Conservation (phyloP, 2,797 vertebrate genomes). For the Manis javanica region DNA sequence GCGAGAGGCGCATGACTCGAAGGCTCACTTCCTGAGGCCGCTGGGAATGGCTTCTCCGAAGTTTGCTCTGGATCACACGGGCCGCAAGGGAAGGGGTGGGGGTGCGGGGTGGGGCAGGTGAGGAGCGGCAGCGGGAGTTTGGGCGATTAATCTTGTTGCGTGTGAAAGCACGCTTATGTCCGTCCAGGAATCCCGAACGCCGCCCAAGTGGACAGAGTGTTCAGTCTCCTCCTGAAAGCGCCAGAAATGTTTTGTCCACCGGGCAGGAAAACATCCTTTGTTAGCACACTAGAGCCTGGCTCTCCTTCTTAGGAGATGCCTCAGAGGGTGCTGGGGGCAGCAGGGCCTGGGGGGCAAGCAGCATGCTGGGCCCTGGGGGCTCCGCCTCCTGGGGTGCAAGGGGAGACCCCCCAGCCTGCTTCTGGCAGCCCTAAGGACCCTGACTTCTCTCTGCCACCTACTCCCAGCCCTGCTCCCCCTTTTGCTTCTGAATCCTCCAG, state of each 20-base stretch:
- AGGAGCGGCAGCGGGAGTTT: constrained; percentile 2
- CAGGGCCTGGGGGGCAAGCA: rapidly evolving
- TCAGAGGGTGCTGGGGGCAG: background rate
- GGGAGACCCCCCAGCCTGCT: background rate
- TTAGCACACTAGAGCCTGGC: constrained; percentile 22
- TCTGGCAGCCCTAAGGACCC: background rate
- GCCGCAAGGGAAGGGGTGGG: background rate
- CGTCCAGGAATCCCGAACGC: constrained; percentile 76
- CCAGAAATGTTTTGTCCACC: constrained; percentile 84
- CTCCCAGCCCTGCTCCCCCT: rapidly evolving
- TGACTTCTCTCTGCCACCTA: background rate
- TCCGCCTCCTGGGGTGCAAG: background rate
- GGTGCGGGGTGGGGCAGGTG: background rate
- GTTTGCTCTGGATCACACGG: constrained; percentile 23
- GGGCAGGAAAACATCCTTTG: constrained; percentile 85
- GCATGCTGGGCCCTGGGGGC: rapidly evolving
- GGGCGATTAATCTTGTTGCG: constrained; percentile 74
- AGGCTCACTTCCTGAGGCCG: constrained; percentile 49
- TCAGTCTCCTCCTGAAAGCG: constrained; percentile 75
- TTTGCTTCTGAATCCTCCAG: background rate
- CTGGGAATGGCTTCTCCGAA: constrained; percentile 54
- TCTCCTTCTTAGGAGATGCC: background rate
- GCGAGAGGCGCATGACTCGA: constrained; percentile 24
- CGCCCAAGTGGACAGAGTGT: constrained; percentile 86
- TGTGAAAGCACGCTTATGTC: constrained; percentile 80